Evolutionary conservation across 2,113 vertebrate genomes (phyloP), one percentile per base, ranked within the genome.

Genomic region (Ginglymostoma cirratum): DNA sequence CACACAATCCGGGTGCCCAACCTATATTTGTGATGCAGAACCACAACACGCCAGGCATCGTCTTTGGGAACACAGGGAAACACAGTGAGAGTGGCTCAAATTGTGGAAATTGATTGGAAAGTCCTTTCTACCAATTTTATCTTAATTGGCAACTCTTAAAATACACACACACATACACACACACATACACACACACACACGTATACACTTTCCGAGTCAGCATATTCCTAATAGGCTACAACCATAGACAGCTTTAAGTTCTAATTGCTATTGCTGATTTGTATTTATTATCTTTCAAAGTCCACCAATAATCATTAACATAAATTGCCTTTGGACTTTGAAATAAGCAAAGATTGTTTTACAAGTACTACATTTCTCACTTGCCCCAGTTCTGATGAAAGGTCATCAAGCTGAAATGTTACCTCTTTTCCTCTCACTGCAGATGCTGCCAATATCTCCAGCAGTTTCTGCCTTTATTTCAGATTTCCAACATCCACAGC

Each of bases 241-340:
- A 27, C 45, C 27, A 2, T 61, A 34, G 48, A 34, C 27, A 61
- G 86, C 86, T 89, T 55, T 89, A 61, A 61, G 10, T 27, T 55
- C 86, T 55, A 27, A 55, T 89, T 89, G 24, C 45, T 15, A 52
- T 8, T 55, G 45, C 52, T 87, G 85, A 52, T 27, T 21, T 61
- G 61, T 27, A 61, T 90, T 52, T 61, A 66, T 65, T 92, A 92
- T n/a, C 55, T 17, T 34, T 66, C 55, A 92, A 92, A 65, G 55
- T 92, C 34, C 55, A 52, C 85, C 85, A 92, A 92, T 92, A 38
- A 92, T 92, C 89, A 92, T 92, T 65, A 92, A 92, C 89, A 38
- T 19, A 17, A 92, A 38, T 92, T 92, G 34, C 30, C 61, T 66
- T 92, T 65, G 55, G 89, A 65, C 34, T 66, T 38, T 34, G 55